Evolutionary conservation across 2,113 vertebrate genomes (phyloP).

Genomic region (Protobothrops flavoviridis): DNA sequence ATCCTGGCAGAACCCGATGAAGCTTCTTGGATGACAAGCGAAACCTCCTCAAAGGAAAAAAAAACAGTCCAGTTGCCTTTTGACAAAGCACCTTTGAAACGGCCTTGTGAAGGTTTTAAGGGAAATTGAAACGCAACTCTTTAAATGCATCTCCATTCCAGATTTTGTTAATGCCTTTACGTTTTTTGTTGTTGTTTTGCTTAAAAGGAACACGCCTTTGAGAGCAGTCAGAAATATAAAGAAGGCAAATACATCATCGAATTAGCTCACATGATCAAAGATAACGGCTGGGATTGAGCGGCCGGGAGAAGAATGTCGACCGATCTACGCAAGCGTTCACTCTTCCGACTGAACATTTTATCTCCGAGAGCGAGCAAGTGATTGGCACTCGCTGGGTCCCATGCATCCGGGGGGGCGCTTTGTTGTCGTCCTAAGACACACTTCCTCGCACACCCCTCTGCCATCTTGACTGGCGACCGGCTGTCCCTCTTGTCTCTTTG

Average conservation of each 20-base stretch:
- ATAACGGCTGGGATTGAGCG: constrained; percentile 96
- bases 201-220: constrained; percentile 93
- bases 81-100: not conserved
- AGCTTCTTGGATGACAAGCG: not conserved
- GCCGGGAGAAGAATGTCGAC: not conserved
- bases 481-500: constrained; percentile 76
- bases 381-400: constrained; percentile 76
- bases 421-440: constrained; percentile 64
- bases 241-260: constrained; percentile 99
- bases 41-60: not conserved
- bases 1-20: not conserved
- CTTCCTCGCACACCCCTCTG: constrained; percentile 70
- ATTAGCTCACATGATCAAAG: constrained; percentile 99
- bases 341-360: constrained; percentile 72
- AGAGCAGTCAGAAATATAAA: constrained; percentile 99
- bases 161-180: not conserved
- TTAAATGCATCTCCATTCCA: not conserved
- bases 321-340: constrained; percentile 59
- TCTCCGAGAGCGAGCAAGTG: constrained; percentile 77
- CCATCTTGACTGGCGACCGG: constrained; percentile 75
- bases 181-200: constrained; percentile 15
- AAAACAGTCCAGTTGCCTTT: not conserved
- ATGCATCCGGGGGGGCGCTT: constrained; percentile 71
- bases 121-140: not conserved
- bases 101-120: not conserved